Evolutionary conservation across 2,797 vertebrate species (phyloP).

Genomic region (Bufotes viridis): DNA sequence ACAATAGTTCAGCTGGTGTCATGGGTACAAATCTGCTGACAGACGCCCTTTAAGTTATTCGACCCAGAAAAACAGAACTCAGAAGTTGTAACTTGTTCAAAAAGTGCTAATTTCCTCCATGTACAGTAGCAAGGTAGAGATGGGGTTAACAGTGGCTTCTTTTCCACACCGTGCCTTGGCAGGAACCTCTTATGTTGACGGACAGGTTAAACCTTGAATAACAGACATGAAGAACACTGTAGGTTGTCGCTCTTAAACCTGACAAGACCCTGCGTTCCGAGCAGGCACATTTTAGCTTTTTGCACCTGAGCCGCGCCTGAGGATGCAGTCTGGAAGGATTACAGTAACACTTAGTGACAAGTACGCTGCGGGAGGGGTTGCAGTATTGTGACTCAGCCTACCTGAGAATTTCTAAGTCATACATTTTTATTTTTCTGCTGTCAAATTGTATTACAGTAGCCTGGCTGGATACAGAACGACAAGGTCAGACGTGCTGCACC

Average conservation of each 20-base stretch:
- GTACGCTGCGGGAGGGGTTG: slow-evolving; percentile 77
- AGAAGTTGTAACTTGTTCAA: too few species aligned
- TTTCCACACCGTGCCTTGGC: slow-evolving; percentile 59
- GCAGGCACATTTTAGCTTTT: slow-evolving; percentile 67
- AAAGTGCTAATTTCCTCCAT: background rate
- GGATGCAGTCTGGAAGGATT: slow-evolving; percentile 80
- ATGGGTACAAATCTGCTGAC: too few species aligned
- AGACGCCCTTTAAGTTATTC: too few species aligned
- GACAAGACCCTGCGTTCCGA: slow-evolving; percentile 75
- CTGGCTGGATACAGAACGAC: slow-evolving; percentile 74
- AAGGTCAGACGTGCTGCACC: slow-evolving; percentile 35
- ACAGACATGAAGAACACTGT: slow-evolving; percentile 66
- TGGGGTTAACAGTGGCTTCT: background rate
- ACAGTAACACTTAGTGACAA: slow-evolving; percentile 86
- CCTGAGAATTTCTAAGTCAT: slow-evolving; percentile 72
- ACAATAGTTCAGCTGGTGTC: too few species aligned
- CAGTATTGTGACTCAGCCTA: slow-evolving; percentile 72
- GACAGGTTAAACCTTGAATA: slow-evolving; percentile 69
- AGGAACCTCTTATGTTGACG: slow-evolving; percentile 68
- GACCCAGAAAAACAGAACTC: too few species aligned
- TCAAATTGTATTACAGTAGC: slow-evolving; percentile 78
- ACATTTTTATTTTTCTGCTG: slow-evolving; percentile 79
- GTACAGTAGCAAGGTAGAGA: background rate
- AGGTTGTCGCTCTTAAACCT: slow-evolving; percentile 74
- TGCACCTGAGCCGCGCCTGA: slow-evolving; percentile 78